Evolutionary conservation across 35 echinoderm and acorn worm species (phyloP).

Genomic region (Acanthaster planci): DNA sequence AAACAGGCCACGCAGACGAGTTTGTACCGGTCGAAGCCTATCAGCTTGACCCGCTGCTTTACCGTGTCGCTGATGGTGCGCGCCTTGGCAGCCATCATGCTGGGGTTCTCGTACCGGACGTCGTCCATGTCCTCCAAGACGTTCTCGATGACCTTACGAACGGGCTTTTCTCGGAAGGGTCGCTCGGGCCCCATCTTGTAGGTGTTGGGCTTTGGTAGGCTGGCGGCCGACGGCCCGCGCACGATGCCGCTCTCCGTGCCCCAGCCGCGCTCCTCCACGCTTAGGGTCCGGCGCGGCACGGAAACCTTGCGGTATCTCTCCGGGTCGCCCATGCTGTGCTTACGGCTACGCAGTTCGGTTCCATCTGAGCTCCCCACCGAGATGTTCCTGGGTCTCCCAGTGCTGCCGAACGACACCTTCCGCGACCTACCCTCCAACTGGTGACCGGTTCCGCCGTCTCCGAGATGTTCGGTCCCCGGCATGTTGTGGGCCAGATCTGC

Average conservation of each 20-base stretch:
- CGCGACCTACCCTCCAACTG: not conserved
- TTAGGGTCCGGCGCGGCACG: not conserved
- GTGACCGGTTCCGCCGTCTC: not conserved
- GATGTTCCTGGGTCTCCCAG: not conserved
- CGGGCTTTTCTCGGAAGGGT: not conserved
- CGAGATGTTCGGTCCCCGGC: not conserved
- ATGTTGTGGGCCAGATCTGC: not conserved
- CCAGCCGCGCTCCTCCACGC: not conserved
- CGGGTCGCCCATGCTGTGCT: not conserved
- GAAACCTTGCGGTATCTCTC: not conserved
- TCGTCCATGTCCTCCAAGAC: conserved; percentile 7
- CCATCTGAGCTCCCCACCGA: conserved; percentile 1
- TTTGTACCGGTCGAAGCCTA: conserved; percentile 44
- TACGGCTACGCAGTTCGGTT: not conserved
- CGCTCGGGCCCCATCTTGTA: conserved; percentile 16
- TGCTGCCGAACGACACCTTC: conserved; percentile 25
- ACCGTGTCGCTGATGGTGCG: conserved; percentile 26
- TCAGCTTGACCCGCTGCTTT: conserved; percentile 53
- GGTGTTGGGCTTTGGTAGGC: not conserved
- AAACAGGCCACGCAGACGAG: conserved; percentile 40
- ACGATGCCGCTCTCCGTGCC: not conserved
- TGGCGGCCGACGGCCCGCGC: not conserved
- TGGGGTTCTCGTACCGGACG: not conserved
- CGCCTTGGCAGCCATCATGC: conserved; percentile 23
- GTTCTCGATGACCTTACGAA: conserved; percentile 8